Base-by-base conservation (phyloP, 2,797 vertebrate genomes). In the Hippocampus kuda region DNA sequence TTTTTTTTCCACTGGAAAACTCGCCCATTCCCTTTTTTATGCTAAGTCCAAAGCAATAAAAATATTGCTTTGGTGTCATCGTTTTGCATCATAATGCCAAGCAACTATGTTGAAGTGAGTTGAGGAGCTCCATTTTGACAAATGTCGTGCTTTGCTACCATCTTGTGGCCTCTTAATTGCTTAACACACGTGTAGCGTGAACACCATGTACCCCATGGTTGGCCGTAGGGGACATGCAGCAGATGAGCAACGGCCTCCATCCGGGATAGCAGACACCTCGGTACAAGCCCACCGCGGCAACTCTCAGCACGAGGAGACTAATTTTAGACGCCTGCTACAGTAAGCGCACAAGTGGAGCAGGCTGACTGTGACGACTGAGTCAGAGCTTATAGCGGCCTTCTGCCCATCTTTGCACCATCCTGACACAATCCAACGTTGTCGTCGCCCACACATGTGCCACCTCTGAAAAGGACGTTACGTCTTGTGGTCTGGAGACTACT, bases 341-440 rank as follows among this genome's bases (percentile, higher is more conserved):
- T 82, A 77, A 83, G 80, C 70, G 15, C 72, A 77, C 68, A 84
- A 81, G 72, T 75, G 65, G 75, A 82, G 75, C 79, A 69, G 73
- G 76, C 75, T 79, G 76, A 71, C 80, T 81, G 76, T 76, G 73
- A 85, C 73, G 72, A 67, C 79, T 91, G 87, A 91, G 82, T 91
- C 89, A 89, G 79, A 83, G 78, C 79, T 85, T 69, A 77, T 80
- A 77, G 87, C 80, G 56, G 80, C 83, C 85, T 77, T 86, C 77
- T 88, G 75, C 79, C 86, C 80, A 88, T 88, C 87, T 90, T 85
- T 77, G 81, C 86, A 74, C 83, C 82, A 83, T 56, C n/a, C 8
- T 53, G 2, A 9, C 84, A 83, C 85, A 86, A 76, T 69, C 71
- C 81, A 73, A 75, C 76, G 80, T 83, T 78, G 68, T 73, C 75